Evolutionary conservation across 2,113 vertebrate genomes (phyloP), one percentile per base, ranked within the genome.

Genomic region (Bufo gargarizans): DNA sequence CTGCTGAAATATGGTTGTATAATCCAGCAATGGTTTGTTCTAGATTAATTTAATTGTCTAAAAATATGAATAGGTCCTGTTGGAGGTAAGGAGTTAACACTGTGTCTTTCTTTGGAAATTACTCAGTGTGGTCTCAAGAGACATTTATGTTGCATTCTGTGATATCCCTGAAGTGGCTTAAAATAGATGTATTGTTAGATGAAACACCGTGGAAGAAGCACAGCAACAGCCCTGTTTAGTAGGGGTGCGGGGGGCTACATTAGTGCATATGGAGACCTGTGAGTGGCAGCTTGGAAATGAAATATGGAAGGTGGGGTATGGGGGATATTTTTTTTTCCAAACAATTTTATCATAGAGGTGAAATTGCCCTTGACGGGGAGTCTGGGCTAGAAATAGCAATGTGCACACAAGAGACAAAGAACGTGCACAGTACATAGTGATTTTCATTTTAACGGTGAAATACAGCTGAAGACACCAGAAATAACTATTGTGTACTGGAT

Each of bases 161-260:
- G 77, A 88, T 88, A 74, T 82, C 86, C 50, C 53, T 74, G 55
- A 82, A 81, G 86, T 82, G 55, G 65, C 86, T 88, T 88, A 88
- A 88, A 88, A 88, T 88, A 88, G 86, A 82, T 82, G 86, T 81
- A 88, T 88, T 88, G 86, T 88, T 82, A 61, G 78, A 76, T 59
- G 72, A 50, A 77, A 86, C 45, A 61, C 45, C 17, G 19, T 56
- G 58, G 55, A 77, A 86, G 86, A 82, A 82, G 55, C 78, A 45
- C 50, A 87, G 86, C 86, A 61, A 58, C 77, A 81, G 67, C 33
- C 86, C 79, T 47, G 53, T 72, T 82, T 67, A 82, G 86, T 58
- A 8, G 17, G 11, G 59, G 53, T 56, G 53, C 49, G 67, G 78
- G 81, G 53, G 86, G 77, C 67, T 81, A 82, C 55, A 82, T 88